Evolutionary conservation across 2,888 invertebrate genomes (phyloP), one percentile per base, ranked within the genome.

Genomic region (Platerodrilus igneus): DNA sequence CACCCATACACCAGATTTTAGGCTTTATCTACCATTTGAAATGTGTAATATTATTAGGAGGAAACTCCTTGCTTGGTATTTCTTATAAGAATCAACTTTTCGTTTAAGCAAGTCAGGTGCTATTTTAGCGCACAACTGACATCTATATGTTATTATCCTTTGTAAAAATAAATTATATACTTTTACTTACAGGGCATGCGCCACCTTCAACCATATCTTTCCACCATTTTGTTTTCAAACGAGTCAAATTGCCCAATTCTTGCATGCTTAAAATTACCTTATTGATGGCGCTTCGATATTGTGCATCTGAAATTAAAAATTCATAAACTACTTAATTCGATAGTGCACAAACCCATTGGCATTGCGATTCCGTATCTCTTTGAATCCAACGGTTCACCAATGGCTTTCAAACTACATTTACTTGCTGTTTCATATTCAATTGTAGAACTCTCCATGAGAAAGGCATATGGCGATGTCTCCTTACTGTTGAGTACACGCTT

Each of bases 361-460:
- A 92, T 83, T 0, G 92, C 94, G 46, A 95, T 86, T 16, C 93
- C 94, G 60, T 94, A 95, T 56, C 92, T 92, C 64, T 94, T 93
- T 30, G 86, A 84, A 62, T 94, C 93, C 34, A 94, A 72, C 55
- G 81, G 76, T 4, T 78, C 76, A 1, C 91, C 89, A 5, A 89
- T 81, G 72, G 87, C 85, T 60, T 79, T 83, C 47, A 94, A 73
- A 27, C 88, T 83, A 60, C 94, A 95, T 56, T 89, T 77, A 42
- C 88, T 74, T 66, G 91, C 86, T 47, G 87, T 77, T 55, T 83
- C 83, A 68, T 94, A 99, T 67, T 99, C 96, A 48, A 97, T 84
- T 1, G 86, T 84, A 0, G 93, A 87, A 3, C 92, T 94, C 71
- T 97, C 97, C 91, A 96, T 94, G 28, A 99, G 74, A 65, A 86